A percentile compares a stretch with the other conserved stretches of the same genome.
Conservation (phyloP, 1,140 invertebrate species). For the Wasmannia auropunctata region DNA sequence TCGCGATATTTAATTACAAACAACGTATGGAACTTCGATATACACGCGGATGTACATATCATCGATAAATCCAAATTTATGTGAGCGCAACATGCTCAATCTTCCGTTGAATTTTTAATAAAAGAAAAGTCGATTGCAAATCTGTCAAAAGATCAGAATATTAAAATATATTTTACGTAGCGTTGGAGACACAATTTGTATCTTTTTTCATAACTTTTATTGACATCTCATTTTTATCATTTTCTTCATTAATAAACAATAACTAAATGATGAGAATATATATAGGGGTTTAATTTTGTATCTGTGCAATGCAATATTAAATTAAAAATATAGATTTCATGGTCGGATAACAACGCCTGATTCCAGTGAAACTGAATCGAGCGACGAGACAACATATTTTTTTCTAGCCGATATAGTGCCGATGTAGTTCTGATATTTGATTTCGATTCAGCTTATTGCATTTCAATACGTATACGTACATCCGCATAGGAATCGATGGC, state of each 20-base stretch:
- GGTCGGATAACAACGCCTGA: background rate
- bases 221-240: background rate
- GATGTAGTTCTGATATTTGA: background rate
- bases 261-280: background rate
- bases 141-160: background rate
- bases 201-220: background rate
- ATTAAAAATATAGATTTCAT: background rate
- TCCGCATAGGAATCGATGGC: constrained; percentile 21
- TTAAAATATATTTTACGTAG: constrained; percentile 2
- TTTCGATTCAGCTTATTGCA: constrained; percentile 30
- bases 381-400: background rate
- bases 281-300: background rate
- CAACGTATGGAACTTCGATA: constrained; percentile 6
- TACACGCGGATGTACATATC: background rate
- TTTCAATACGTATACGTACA: constrained; percentile 18
- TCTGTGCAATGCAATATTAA: background rate
- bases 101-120: background rate
- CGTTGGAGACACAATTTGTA: background rate
- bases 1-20: constrained; percentile 30
- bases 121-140: background rate
- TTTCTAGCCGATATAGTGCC: background rate
- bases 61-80: constrained; percentile 33
- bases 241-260: background rate
- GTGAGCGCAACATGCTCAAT: background rate
- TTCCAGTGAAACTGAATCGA: background rate